Conservation (phyloP, 2,888 invertebrate genomes). For the Apantesis nais region DNA sequence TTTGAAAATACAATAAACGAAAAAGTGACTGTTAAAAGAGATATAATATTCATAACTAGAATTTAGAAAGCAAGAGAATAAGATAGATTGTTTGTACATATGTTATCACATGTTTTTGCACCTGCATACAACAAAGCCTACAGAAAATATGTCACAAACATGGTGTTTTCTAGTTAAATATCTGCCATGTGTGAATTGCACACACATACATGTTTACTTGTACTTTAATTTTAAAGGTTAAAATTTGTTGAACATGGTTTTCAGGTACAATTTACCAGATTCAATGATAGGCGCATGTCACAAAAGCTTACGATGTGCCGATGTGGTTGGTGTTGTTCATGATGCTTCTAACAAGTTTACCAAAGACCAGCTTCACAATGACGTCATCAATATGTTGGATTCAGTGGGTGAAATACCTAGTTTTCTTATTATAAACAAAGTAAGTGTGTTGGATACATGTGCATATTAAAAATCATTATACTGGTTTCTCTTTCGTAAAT, state of each 20-base stretch:
- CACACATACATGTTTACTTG: too few relatives aligned
- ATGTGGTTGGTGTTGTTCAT: slow-evolving; percentile 94
- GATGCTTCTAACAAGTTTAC: slow-evolving; percentile 91
- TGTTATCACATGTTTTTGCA: too few relatives aligned
- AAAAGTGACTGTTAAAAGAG: too few relatives aligned
- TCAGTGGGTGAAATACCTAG: slow-evolving; percentile 86
- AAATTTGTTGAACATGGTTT: slow-evolving; percentile 30
- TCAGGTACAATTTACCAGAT: slow-evolving; percentile 72
- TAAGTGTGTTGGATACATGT: slow-evolving; percentile 61
- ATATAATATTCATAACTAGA: too few relatives aligned
- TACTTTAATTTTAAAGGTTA: background rate
- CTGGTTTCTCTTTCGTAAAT: background rate
- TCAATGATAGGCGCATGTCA: slow-evolving; percentile 82
- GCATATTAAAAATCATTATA: background rate
- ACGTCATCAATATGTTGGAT: slow-evolving; percentile 89
- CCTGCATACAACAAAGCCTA: too few relatives aligned
- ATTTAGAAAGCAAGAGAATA: too few relatives aligned
- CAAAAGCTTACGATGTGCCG: slow-evolving; percentile 88
- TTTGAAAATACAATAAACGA: too few relatives aligned
- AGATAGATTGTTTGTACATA: too few relatives aligned
- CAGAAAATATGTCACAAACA: too few relatives aligned
- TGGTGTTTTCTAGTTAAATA: too few relatives aligned
- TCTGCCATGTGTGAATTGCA: too few relatives aligned
- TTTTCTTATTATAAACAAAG: slow-evolving; percentile 96
- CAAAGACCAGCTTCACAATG: slow-evolving; percentile 88